Conservation (phyloP, 64 coral and sea anemone species). For the Exaiptasia diaphana region DNA sequence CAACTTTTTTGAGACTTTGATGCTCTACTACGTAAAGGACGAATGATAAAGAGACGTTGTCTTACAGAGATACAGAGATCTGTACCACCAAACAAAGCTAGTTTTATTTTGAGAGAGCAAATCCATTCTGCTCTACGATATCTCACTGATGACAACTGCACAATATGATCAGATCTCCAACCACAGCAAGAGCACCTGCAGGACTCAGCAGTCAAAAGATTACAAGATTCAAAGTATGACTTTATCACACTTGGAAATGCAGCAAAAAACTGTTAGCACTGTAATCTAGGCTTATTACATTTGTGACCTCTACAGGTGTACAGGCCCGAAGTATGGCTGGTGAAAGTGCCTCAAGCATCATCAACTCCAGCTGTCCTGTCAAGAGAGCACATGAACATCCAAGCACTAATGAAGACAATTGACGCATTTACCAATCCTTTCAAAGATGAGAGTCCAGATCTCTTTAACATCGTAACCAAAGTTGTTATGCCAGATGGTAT, state of each 20-base stretch:
- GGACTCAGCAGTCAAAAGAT: neutral
- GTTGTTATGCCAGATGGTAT: neutral
- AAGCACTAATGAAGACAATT: slow-evolving; percentile 12
- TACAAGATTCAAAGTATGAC: no score
- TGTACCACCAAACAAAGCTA: neutral
- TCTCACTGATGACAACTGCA: neutral
- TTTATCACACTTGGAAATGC: no score
- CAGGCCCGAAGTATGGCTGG: no score
- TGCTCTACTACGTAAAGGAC: neutral
- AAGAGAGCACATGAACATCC: slow-evolving; percentile 23
- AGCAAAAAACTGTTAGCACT: no score
- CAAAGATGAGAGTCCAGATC: neutral
- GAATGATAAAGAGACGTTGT: neutral
- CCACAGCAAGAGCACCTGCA: neutral
- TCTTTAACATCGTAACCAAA: slow-evolving; percentile 16
- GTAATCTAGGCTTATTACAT: no score
- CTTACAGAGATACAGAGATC: neutral
- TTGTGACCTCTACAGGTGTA: no score
- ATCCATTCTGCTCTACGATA: neutral
- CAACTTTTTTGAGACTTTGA: neutral
- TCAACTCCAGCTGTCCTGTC: neutral
- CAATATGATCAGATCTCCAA: neutral
- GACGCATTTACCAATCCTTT: slow-evolving; percentile 47
- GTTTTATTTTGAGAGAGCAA: neutral
- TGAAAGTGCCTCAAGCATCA: no score